Conservation (phyloP, 2,797 vertebrate species). For the Syngnathus rostellatus region DNA sequence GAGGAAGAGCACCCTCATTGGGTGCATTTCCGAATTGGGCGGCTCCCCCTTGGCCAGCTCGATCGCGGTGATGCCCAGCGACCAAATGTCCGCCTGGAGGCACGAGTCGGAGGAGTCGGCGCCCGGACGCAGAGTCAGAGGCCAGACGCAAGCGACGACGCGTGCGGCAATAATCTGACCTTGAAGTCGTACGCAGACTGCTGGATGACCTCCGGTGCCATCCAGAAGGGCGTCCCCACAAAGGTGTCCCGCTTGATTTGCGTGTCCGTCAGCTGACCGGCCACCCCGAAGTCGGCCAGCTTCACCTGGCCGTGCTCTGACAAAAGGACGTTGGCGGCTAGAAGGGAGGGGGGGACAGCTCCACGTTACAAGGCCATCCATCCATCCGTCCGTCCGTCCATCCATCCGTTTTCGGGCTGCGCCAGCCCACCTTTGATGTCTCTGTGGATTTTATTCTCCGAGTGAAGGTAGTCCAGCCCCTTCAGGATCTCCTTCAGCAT, state of each 20-base stretch:
- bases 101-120: too few relatives aligned
- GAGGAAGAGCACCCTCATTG: slow-evolving; percentile 90
- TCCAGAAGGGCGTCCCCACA: slow-evolving; percentile 93
- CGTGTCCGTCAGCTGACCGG: slow-evolving; percentile 88
- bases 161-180: slow-evolving; percentile 47
- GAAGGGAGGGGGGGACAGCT: too few relatives aligned
- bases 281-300: slow-evolving; percentile 89
- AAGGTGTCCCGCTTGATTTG: slow-evolving; percentile 94
- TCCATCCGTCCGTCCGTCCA: too few relatives aligned
- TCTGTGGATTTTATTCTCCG: slow-evolving; percentile 92
- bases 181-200: slow-evolving; percentile 92
- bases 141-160: too few relatives aligned
- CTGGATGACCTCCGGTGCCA: slow-evolving; percentile 94
- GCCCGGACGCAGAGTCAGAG: too few relatives aligned
- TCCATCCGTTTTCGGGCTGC: too few relatives aligned
- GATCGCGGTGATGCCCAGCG: slow-evolving; percentile 89
- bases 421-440: slow-evolving; percentile 81
- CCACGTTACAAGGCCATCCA: too few relatives aligned
- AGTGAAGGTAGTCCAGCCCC: slow-evolving; percentile 92
- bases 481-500: slow-evolving; percentile 93
- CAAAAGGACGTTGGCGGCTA: slow-evolving; percentile 77
- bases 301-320: slow-evolving; percentile 92
- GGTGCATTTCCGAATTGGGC: slow-evolving; percentile 87
- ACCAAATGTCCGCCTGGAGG: slow-evolving; percentile 90
- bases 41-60: slow-evolving; percentile 90